Base-by-base conservation (phyloP, 2,797 vertebrate species). In the Sphaeramia orbicularis region DNA sequence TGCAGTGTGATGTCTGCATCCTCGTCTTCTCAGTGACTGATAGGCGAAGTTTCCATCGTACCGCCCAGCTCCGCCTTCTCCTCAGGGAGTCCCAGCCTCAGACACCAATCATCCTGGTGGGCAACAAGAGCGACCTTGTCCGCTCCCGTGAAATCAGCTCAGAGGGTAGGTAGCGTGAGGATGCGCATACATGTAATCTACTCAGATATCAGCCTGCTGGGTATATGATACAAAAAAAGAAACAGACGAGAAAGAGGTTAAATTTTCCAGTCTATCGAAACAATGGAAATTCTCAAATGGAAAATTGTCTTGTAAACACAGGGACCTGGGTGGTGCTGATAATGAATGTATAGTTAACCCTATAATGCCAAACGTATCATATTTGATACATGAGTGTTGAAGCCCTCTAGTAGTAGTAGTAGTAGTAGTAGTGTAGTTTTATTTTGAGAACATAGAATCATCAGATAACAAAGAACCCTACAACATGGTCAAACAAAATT, bases 1-100 rank as follows among this genome's bases (percentile, higher is more conserved):
- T 96, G 79, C 95, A 93, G 11, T 96, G 95, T 3, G 96, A 97
- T 35, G 96, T 96, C 75, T 96, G 95, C 74, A 92, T 97, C 86
- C 93, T 97, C 77, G 95, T 97, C 59, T 97, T 97, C 93, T 97
- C 96, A 0, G 93, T 97, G 92, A 97, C 96, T 0, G 96, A 97
- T 88, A 92, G 96, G 58, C 83, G 92, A 68, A 97, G 95, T 78
- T 97, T 97, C 89, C 95, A 96, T 74, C 95, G 94, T 21, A 93
- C 94, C 6, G 94, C 95, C 47, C 95, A 96, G 71, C 93, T 96
- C 80, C 93, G 94, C 73, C 94, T 97, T 65, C 92, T 96, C 64
- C 92, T 95, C 52, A 94, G 93, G 75, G 93, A 96, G 86, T 92
- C 95, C 11, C 92, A 94, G 65, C 95, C 94, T 0, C 93, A 95